A percentile compares a stretch with the other conserved stretches of the same genome.
These are phyloP conservation scores for Scatophagus argus DNA, from an alignment of 2,113 vertebrate genomes.

Conservation along the genomic window DNA sequence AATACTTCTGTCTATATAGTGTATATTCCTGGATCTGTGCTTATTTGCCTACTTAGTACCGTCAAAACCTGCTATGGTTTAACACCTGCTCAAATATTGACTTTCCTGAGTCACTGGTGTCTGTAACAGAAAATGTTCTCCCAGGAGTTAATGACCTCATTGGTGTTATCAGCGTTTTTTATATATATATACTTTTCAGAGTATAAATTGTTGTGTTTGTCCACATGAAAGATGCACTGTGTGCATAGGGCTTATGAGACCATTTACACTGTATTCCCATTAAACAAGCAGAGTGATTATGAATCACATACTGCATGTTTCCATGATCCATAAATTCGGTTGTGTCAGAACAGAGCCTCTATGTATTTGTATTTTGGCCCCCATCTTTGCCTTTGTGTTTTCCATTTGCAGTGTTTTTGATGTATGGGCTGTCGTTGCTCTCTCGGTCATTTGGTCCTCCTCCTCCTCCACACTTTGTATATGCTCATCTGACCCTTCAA, in stretches of 20 bases:
- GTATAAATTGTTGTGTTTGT: background rate
- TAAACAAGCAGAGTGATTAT: background rate
- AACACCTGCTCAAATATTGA: conserved; percentile 19
- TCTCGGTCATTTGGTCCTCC: conserved; percentile 17
- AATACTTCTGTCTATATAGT: too few species aligned
- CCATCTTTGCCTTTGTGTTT: background rate
- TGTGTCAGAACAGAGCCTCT: conserved; percentile 4
- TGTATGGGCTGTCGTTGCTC: conserved; percentile 14
- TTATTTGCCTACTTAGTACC: background rate
- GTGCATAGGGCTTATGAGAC: background rate
- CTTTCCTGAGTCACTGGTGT: background rate
- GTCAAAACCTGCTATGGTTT: conserved; percentile 8
- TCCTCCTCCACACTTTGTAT: conserved; percentile 10
- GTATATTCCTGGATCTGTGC: background rate
- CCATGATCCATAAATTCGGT: conserved; percentile 25
- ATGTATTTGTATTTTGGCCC: conserved; percentile 40
- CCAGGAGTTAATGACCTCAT: conserved; percentile 11
- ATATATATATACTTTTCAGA: background rate
- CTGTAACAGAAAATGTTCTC: conserved; percentile 14
- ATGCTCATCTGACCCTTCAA: conserved; percentile 11
- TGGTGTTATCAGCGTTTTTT: background rate
- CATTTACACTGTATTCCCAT: background rate
- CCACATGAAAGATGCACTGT: conserved; percentile 13
- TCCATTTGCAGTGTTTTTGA: conserved; percentile 23
- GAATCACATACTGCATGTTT: conserved; percentile 16